phyloP scores from a whole-genome alignment of 2,888 invertebrate species.

The Diaphora mendica region DNA sequence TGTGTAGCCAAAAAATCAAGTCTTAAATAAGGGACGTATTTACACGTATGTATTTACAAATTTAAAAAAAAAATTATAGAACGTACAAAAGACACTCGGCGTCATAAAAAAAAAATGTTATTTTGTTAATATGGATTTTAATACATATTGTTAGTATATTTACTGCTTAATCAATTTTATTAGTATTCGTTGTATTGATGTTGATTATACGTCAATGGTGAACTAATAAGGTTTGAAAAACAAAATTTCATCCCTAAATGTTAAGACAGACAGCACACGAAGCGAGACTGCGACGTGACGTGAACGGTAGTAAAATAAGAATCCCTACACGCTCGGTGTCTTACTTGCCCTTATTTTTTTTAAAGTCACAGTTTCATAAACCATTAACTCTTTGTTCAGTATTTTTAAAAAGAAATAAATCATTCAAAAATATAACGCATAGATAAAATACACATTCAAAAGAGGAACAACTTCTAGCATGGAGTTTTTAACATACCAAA shows the following conservation, averaged over 20 bases:
- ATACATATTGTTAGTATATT: background rate
- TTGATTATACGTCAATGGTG: background rate
- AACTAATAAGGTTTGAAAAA: background rate
- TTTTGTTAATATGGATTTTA: background rate
- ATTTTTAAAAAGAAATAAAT: background rate
- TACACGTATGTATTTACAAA: background rate
- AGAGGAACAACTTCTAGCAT: background rate
- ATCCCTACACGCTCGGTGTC: background rate
- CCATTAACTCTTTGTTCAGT: background rate
- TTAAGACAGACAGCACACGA: background rate
- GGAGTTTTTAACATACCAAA: background rate
- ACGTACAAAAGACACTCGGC: background rate
- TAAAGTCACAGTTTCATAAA: background rate
- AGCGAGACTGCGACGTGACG: background rate
- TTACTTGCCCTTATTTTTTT: background rate
- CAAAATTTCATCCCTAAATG: background rate
- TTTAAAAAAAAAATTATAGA: background rate
- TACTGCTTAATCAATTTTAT: background rate
- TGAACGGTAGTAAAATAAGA: background rate
- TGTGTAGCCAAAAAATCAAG: background rate
- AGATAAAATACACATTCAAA: background rate
- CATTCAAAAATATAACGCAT: background rate
- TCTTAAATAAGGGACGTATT: background rate
- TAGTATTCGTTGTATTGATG: background rate
- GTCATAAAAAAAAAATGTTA: too few relatives aligned